Evolutionary conservation across 1,140 invertebrate genomes (phyloP).

Genomic region (Phenacoccus solenopsis): DNA sequence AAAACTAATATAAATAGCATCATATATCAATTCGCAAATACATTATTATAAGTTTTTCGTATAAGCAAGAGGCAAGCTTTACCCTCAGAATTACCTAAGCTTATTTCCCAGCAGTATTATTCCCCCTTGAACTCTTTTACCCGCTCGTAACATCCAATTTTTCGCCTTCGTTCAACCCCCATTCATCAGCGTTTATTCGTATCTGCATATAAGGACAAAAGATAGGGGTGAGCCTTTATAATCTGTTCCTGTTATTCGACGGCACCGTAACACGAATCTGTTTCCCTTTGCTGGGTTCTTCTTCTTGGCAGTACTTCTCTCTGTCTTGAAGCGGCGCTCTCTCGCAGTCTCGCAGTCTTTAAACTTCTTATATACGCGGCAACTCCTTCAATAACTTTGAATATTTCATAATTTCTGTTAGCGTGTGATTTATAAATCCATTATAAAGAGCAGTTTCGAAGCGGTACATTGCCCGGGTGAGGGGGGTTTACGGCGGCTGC

Average conservation of each 20-base stretch:
- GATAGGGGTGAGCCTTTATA: conserved; percentile 14
- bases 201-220: conserved; percentile 16
- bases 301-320: not conserved
- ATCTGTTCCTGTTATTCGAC: conserved; percentile 13
- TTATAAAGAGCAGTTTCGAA: not conserved
- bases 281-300: not conserved
- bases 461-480: too few relatives aligned
- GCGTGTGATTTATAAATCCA: conserved; percentile 13
- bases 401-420: conserved; percentile 15
- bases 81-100: conserved; percentile 13
- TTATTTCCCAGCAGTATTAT: conserved; percentile 18
- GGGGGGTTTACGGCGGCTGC: too few relatives aligned
- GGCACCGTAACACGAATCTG: conserved; percentile 16
- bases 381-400: conserved; percentile 12
- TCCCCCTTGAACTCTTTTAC: conserved; percentile 8
- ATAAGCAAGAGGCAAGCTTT: not conserved
- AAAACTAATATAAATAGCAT: conserved; percentile 18
- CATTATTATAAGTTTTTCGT: conserved; percentile 14
- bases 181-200: conserved; percentile 15
- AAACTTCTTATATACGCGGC: not conserved
- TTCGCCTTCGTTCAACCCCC: conserved; percentile 16
- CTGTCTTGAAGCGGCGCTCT: not conserved
- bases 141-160: conserved; percentile 10
- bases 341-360: not conserved
- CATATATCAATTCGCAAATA: conserved; percentile 17